Evolutionary conservation across 2,113 vertebrate species (phyloP).

Genomic region (Actenoides lindsayi): DNA sequence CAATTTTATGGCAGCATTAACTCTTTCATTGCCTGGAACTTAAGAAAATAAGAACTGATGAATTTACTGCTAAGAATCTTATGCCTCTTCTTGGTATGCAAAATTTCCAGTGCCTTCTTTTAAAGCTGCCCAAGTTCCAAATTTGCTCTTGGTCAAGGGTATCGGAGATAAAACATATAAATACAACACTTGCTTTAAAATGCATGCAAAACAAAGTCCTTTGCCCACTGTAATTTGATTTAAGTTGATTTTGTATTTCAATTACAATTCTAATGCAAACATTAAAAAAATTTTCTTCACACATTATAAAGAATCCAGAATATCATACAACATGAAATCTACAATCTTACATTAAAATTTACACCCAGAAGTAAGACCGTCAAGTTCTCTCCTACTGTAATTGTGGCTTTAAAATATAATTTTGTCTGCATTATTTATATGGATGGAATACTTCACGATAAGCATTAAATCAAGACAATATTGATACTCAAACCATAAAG

Average conservation of each 20-base stretch:
- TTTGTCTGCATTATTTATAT: background rate
- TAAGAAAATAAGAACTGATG: background rate
- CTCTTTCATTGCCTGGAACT: background rate
- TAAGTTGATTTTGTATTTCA: background rate
- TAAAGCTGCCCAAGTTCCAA: background rate
- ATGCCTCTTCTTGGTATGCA: background rate
- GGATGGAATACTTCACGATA: background rate
- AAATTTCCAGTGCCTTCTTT: background rate
- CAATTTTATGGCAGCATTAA: background rate
- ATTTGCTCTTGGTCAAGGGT: background rate
- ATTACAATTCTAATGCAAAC: background rate
- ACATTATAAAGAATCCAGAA: background rate
- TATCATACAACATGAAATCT: background rate
- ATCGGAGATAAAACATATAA: background rate
- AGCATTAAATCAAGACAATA: constrained; percentile 5
- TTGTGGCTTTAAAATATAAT: background rate
- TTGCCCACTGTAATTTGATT: background rate
- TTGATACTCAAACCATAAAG: background rate
- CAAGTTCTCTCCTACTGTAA: background rate
- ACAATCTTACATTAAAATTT: background rate
- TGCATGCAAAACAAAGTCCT: background rate
- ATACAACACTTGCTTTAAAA: background rate
- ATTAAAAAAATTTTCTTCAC: background rate
- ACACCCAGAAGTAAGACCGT: background rate
- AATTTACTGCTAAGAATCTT: background rate